Conservation (phyloP, 2,888 invertebrate species). For the Prosapia bicincta region DNA sequence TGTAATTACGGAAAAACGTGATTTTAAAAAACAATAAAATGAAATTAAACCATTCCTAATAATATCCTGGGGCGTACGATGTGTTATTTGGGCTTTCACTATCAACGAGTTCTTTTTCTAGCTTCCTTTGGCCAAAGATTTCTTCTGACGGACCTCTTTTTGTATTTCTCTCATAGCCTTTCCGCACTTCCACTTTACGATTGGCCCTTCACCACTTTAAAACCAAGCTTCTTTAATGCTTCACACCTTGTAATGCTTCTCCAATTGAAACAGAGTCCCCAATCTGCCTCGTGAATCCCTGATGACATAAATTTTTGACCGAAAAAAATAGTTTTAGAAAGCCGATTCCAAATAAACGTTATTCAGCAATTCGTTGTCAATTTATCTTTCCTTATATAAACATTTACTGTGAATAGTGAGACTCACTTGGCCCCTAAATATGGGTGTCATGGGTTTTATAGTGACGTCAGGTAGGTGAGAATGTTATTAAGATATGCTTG, state of each 20-base stretch:
- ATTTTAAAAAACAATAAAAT: background rate
- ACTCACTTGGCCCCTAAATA: no score
- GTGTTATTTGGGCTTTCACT: background rate
- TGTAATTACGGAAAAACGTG: background rate
- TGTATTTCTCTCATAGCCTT: background rate
- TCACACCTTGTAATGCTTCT: background rate
- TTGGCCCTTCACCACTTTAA: background rate
- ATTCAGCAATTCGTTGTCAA: no score
- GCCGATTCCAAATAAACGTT: no score
- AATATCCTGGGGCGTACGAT: background rate
- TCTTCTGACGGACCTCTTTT: background rate
- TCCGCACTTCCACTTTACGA: background rate
- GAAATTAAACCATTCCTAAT: background rate
- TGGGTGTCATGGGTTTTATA: no score
- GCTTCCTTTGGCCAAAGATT: background rate
- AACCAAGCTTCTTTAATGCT: background rate
- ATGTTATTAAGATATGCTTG: no score
- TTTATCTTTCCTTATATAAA: no score
- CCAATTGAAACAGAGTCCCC: no score
- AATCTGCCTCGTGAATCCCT: no score
- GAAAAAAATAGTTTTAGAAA: no score
- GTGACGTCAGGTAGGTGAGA: no score
- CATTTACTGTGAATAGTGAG: no score
- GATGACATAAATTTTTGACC: no score
- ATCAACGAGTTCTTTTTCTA: background rate